Percentiles rank a stretch among this genome's conserved stretches.
Evolutionary conservation across 2,113 vertebrate genomes (phyloP).

Genomic region (Piliocolobus tephrosceles): DNA sequence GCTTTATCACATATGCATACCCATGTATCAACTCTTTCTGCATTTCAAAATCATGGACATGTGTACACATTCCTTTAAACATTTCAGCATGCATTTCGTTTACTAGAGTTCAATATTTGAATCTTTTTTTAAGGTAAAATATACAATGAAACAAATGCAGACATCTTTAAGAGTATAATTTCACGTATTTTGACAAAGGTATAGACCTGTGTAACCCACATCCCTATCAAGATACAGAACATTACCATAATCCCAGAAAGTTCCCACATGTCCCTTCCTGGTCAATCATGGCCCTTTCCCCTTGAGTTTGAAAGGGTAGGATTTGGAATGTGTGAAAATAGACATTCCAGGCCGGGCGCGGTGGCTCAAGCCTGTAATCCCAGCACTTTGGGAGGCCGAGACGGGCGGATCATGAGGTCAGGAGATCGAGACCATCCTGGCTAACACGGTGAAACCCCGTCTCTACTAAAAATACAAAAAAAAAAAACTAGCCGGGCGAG

Average conservation of each 20-base stretch:
- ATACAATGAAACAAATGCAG: neutral
- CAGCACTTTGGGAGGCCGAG: no score
- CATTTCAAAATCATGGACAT: conserved; percentile 24
- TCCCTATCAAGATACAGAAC: neutral
- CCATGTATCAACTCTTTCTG: neutral
- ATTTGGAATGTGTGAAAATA: conserved; percentile 42
- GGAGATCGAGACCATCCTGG: no score
- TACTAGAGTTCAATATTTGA: neutral
- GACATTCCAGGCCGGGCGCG: neutral
- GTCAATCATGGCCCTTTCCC: neutral
- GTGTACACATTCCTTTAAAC: neutral
- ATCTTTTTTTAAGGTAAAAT: conserved; percentile 41
- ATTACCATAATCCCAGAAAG: neutral
- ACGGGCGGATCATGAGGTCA: no score
- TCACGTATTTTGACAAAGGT: conserved; percentile 7
- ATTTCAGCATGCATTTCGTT: neutral
- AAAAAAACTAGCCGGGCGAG: no score
- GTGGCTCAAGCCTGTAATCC: no score
- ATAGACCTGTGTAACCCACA: neutral
- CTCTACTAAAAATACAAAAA: no score
- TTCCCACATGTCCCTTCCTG: neutral
- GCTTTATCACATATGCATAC: neutral
- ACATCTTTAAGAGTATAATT: conserved; percentile 25
- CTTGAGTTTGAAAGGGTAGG: conserved; percentile 8
- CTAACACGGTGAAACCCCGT: no score